Percentiles rank a stretch among this genome's conserved stretches.
These are phyloP conservation scores for Mermis nigrescens DNA, from an alignment of 2,888 invertebrate species.

Conservation along the genomic window DNA sequence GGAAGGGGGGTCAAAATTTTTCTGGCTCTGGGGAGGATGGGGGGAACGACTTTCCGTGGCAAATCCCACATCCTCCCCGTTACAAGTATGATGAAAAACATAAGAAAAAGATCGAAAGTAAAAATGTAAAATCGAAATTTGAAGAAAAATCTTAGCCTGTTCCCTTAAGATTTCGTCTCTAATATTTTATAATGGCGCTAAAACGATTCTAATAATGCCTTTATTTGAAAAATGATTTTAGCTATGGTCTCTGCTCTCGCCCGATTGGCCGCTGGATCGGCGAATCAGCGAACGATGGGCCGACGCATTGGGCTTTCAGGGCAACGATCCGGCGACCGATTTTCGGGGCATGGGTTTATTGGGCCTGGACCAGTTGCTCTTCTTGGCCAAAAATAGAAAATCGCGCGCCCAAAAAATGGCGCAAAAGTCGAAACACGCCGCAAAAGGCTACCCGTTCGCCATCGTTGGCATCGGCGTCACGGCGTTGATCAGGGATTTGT, in stretches of 20 bases:
- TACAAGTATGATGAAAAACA: no score
- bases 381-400: slow-evolving; percentile 10
- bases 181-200: no score
- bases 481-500: slow-evolving; percentile 60
- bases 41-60: no score
- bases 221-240: no score
- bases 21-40: no score
- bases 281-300: slow-evolving; percentile 72
- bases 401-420: slow-evolving; percentile 15
- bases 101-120: no score
- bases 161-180: no score
- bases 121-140: no score
- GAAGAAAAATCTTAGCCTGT: no score
- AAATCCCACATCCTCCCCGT: no score
- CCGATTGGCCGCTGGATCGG: slow-evolving; percentile 48
- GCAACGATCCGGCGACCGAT: slow-evolving; percentile 91
- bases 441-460: slow-evolving; percentile 38
- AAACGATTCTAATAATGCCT: no score
- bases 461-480: slow-evolving; percentile 74
- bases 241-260: slow-evolving; percentile 62
- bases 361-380: slow-evolving; percentile 73
- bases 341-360: slow-evolving; percentile 93
- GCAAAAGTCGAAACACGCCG: slow-evolving; percentile 18
- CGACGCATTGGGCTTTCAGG: slow-evolving; percentile 71
- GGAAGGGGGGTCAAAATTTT: no score